Conservation (phyloP, 2,113 vertebrate genomes). For the Probosciger aterrimus region DNA sequence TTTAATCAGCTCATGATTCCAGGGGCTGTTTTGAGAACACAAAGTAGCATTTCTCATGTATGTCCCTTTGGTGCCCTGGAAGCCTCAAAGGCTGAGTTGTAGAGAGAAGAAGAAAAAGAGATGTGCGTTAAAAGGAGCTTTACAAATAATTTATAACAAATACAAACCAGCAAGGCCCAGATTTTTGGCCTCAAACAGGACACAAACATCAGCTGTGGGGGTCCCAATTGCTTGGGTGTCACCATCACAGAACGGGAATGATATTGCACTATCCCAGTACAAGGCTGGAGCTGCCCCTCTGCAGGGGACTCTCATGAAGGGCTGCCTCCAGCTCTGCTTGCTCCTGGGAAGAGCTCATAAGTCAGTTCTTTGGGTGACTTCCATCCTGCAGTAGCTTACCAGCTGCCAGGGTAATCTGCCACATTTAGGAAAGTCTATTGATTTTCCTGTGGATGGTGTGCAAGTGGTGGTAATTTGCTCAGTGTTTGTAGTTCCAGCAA, state of each 20-base stretch:
- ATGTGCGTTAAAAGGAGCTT: background rate
- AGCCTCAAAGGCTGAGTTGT: background rate
- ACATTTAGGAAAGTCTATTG: background rate
- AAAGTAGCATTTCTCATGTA: background rate
- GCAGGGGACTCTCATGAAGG: background rate
- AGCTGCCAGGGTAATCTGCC: background rate
- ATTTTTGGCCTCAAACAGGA: background rate
- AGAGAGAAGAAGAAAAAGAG: background rate
- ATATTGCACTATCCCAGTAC: accelerated
- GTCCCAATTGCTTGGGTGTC: background rate
- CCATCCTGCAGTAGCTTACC: background rate
- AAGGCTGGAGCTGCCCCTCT: background rate
- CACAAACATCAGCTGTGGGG: background rate
- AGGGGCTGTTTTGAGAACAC: background rate
- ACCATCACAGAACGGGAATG: background rate
- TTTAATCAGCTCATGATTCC: conserved; percentile 4
- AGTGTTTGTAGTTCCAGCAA: background rate
- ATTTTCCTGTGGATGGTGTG: background rate
- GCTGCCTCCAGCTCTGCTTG: background rate
- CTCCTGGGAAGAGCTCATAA: background rate
- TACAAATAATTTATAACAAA: background rate
- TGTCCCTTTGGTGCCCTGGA: background rate
- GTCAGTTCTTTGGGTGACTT: background rate
- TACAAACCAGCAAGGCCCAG: background rate
- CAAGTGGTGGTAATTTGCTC: background rate